Evolutionary conservation across 2,797 vertebrate genomes (phyloP).

Genomic region (Arnoldichthys spilopterus): DNA sequence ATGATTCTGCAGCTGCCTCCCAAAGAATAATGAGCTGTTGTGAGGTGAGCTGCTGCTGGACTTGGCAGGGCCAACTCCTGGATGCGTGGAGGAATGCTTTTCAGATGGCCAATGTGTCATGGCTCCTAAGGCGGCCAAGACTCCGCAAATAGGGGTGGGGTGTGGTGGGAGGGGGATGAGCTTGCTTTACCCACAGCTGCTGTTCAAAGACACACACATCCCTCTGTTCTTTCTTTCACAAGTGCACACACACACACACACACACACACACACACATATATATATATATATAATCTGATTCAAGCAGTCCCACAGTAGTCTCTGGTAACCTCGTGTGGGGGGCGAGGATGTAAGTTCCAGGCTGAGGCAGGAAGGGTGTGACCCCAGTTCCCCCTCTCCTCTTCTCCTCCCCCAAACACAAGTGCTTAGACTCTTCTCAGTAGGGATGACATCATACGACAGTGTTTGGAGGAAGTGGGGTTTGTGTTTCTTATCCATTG

Average conservation of each 20-base stretch:
- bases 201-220: slow-evolving; percentile 67
- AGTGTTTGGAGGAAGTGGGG: slow-evolving; percentile 49
- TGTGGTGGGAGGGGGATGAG: slow-evolving; percentile 31
- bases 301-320: slow-evolving; percentile 62
- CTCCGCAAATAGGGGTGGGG: slow-evolving; percentile 48
- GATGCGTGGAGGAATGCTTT: slow-evolving; percentile 59
- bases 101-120: slow-evolving; percentile 55
- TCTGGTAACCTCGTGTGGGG: slow-evolving; percentile 35
- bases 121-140: slow-evolving; percentile 54
- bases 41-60: slow-evolving; percentile 60
- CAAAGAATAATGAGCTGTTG: slow-evolving; percentile 63
- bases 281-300: slow-evolving; percentile 57
- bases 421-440: slow-evolving; percentile 50
- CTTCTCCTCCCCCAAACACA: slow-evolving; percentile 37
- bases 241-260: no score
- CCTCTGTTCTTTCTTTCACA: slow-evolving; percentile 68
- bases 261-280: no score
- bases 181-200: slow-evolving; percentile 77
- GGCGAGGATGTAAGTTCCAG: slow-evolving; percentile 45
- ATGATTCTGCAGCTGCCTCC: slow-evolving; percentile 56
- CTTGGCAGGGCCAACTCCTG: slow-evolving; percentile 59
- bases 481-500: slow-evolving; percentile 42
- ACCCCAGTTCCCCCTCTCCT: slow-evolving; percentile 44
- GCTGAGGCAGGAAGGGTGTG: slow-evolving; percentile 57
- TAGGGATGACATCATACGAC: slow-evolving; percentile 56